phyloP scores from a whole-genome alignment of 2,113 vertebrate species.

The Geococcyx californianus region DNA sequence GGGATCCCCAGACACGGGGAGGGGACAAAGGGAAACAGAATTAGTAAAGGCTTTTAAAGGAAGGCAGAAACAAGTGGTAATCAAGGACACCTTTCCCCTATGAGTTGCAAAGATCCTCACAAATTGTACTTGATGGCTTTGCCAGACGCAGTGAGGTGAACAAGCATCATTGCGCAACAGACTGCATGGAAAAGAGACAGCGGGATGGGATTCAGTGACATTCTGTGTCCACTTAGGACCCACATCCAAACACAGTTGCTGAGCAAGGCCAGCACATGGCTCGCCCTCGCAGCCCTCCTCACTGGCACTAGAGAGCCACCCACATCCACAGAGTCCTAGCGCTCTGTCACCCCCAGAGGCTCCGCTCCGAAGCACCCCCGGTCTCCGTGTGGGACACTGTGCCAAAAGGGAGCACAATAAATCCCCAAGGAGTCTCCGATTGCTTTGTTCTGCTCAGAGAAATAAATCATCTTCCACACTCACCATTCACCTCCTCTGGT shows the following conservation, averaged over 20 bases:
- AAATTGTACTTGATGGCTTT: background rate
- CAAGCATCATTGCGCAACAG: background rate
- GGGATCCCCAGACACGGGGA: background rate
- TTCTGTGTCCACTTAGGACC: background rate
- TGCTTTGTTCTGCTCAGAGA: background rate
- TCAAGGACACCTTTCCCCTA: background rate
- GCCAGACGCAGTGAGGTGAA: background rate
- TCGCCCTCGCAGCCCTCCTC: too few relatives aligned
- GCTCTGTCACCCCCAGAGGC: background rate
- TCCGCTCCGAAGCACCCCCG: background rate
- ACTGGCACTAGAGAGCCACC: background rate
- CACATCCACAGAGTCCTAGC: accelerated
- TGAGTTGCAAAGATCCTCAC: background rate
- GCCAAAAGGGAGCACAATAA: background rate
- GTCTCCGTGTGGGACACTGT: accelerated
- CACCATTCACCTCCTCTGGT: background rate
- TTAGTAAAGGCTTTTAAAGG: background rate
- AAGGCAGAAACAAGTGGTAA: background rate
- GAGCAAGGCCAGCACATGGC: background rate
- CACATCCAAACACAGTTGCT: accelerated
- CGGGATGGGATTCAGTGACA: background rate
- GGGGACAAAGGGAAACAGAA: background rate
- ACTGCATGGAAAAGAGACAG: background rate
- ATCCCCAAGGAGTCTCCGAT: accelerated
- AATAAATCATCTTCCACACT: background rate